Conservation (phyloP, 2,888 invertebrate genomes). For the Oxyscelio sp. region DNA sequence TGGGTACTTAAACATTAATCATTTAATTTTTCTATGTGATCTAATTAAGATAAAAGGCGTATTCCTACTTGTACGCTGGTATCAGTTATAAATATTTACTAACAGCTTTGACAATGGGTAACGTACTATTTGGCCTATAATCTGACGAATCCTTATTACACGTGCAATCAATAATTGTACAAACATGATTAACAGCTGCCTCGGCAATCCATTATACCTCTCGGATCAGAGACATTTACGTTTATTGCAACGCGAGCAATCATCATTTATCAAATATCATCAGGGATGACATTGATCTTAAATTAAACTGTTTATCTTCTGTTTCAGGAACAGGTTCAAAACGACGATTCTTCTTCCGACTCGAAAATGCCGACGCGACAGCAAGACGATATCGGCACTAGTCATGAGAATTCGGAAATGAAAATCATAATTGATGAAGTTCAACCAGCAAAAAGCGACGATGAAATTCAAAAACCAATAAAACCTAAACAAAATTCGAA, state of each 20-base stretch:
- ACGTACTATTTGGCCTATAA: slow-evolving; percentile 20
- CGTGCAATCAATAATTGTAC: slow-evolving; percentile 19
- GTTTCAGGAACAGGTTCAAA: slow-evolving; percentile 81
- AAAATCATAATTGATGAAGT: not conserved
- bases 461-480: not conserved
- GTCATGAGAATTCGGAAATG: slow-evolving; percentile 31
- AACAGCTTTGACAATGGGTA: slow-evolving; percentile 33
- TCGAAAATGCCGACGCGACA: slow-evolving; percentile 74
- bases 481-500: slow-evolving; percentile 84
- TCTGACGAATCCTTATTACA: slow-evolving; percentile 35
- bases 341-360: slow-evolving; percentile 63
- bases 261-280: slow-evolving; percentile 33
- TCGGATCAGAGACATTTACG: slow-evolving; percentile 23
- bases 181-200: slow-evolving; percentile 57
- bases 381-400: slow-evolving; percentile 74
- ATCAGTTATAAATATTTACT: slow-evolving; percentile 34
- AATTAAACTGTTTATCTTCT: slow-evolving; percentile 72
- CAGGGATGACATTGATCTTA: no score
- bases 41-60: slow-evolving; percentile 5
- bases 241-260: slow-evolving; percentile 24
- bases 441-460: not conserved
- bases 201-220: slow-evolving; percentile 43
- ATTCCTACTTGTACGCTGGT: not conserved
- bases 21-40: not conserved
- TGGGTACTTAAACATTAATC: slow-evolving; percentile 1